These are phyloP conservation scores for Agriopis leucophaearia DNA, from an alignment of 2,888 invertebrate species.

Conservation along the genomic window DNA sequence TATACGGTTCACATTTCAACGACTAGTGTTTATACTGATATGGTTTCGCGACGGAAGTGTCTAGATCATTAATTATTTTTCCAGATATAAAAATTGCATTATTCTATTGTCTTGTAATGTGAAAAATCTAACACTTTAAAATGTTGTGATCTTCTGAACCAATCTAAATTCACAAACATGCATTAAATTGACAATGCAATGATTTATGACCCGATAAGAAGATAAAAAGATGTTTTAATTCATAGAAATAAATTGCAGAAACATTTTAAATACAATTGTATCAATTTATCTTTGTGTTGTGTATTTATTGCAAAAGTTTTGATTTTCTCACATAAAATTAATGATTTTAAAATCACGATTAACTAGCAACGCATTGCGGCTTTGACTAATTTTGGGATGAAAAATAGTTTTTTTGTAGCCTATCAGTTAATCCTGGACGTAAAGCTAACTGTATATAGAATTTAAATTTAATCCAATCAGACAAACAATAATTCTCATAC, in stretches of 20 bases:
- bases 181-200: constrained; percentile 22
- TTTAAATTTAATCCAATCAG: too few species aligned
- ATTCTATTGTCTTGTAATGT: constrained; percentile 13
- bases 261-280: constrained; percentile 4
- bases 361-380: not conserved
- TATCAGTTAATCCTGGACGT: too few species aligned
- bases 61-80: not conserved
- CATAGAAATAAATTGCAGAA: constrained; percentile 7
- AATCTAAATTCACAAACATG: constrained; percentile 10
- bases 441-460: too few species aligned
- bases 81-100: not conserved
- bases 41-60: too few species aligned
- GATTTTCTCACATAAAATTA: not conserved
- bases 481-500: too few species aligned
- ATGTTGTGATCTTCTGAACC: constrained; percentile 1
- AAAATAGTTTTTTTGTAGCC: too few species aligned
- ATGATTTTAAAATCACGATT: not conserved
- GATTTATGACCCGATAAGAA: constrained; percentile 4
- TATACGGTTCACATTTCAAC: too few species aligned
- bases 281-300: constrained; percentile 19
- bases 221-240: not conserved
- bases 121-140: constrained; percentile 9
- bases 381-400: not conserved
- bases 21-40: too few species aligned
- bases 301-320: constrained; percentile 1